Evolutionary conservation across 2,797 vertebrate genomes (phyloP), one percentile per base, ranked within the genome.

Genomic region (Rhynchonycteris naso): DNA sequence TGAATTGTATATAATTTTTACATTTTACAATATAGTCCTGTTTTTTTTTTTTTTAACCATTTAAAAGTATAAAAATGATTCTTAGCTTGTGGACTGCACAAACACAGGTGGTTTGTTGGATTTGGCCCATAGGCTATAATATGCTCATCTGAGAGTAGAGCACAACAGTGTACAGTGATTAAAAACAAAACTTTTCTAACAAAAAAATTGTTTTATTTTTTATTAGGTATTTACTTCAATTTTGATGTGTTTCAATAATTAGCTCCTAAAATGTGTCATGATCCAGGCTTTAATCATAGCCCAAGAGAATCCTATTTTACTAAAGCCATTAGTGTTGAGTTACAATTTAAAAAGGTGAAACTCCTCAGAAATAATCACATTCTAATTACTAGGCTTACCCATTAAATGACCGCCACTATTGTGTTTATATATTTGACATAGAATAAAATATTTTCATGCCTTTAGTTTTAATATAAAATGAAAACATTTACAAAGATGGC

Each of bases 51-150:
- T 33, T 68, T 52, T 13, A 75, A 52, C 26, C 28, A 74, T 26
- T 84, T 83, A 54, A 94, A 94, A 91, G 87, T 52, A 88, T 38
- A 84, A 87, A 90, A 82, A 28, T 33, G 22, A 83, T 35, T 68
- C 47, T 91, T 87, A 87, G 52, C 19, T 95, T 21, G 7, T 74
- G 50, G 19, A 3, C 12, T 21, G 7, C 63, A 61, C 30, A 78
- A 94, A 94, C 93, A 43, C 11, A 91, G n/a, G 30, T 35, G 24
- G 58, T 1, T 79, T 90, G 3, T 54, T 94, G 11, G 14, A 71
- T 94, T 74, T 82, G 56, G 15, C 15, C 11, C 19, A 7, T 30
- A 10, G 58, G 0, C 33, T 91, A 30, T 5, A 52, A 35, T 38
- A 14, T 76, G 1, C 18, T 10, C 28, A 85, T 13, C 21, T 13